These are phyloP conservation scores for Lysandra coridon DNA, from an alignment of 2,888 invertebrate genomes.

Conservation along the genomic window DNA sequence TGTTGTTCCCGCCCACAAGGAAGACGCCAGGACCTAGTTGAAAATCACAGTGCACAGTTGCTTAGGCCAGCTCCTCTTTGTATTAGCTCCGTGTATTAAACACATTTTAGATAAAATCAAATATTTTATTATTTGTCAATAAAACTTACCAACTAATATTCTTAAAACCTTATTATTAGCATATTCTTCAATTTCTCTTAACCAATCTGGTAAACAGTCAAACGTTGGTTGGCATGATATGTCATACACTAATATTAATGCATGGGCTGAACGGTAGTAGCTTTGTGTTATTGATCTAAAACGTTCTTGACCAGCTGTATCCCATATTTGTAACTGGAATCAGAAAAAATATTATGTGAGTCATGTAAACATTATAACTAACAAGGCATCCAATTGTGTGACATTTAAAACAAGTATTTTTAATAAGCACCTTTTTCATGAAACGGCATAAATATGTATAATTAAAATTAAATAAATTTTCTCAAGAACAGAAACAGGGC, in stretches of 20 bases:
- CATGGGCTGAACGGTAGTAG: slow-evolving; percentile 98
- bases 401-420: too few species aligned
- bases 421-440: too few species aligned
- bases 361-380: neutral
- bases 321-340: slow-evolving; percentile 98
- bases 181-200: slow-evolving; percentile 98
- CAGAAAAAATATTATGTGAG: neutral
- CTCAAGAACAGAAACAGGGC: neutral
- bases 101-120: too few species aligned
- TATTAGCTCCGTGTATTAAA: too few species aligned
- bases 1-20: too few species aligned
- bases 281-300: slow-evolving; percentile 99
- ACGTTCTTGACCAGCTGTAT: slow-evolving; percentile 97
- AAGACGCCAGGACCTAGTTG: too few species aligned
- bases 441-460: too few species aligned
- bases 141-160: slow-evolving; percentile 92
- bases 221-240: slow-evolving; percentile 98
- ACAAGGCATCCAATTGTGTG: too few species aligned
- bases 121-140: neutral
- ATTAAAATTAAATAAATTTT: too few species aligned
- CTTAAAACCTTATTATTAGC: slow-evolving; percentile 96
- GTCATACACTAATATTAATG: slow-evolving; percentile 97
- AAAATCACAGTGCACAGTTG: too few species aligned
- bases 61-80: too few species aligned
- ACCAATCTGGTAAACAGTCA: slow-evolving; percentile 98